These are phyloP conservation scores for Leiothrix lutea DNA, from an alignment of 2,113 vertebrate genomes.

Conservation along the genomic window DNA sequence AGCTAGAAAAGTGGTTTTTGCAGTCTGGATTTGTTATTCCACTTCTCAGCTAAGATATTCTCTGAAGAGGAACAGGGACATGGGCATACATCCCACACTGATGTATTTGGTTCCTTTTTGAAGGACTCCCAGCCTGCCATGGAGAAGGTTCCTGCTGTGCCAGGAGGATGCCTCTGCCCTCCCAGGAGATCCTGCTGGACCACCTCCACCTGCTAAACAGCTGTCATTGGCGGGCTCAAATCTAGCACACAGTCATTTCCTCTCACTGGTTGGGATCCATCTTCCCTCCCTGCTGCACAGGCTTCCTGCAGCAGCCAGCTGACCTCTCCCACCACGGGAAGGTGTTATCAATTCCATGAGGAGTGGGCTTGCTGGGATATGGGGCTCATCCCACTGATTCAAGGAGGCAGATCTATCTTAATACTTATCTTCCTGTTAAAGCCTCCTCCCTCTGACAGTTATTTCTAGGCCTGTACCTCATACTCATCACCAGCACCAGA, in stretches of 20 bases:
- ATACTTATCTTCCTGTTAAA: conserved; percentile 60
- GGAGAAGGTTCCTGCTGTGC: rapidly evolving
- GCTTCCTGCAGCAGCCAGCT: background rate
- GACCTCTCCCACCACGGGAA: background rate
- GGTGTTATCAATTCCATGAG: conserved; percentile 4
- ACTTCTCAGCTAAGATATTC: background rate
- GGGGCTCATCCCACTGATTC: conserved; percentile 49
- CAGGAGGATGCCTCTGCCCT: background rate
- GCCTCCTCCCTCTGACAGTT: conserved; percentile 59
- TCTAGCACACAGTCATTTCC: background rate
- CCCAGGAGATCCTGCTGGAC: rapidly evolving
- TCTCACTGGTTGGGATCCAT: background rate
- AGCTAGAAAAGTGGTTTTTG: background rate
- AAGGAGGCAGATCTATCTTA: conserved; percentile 31
- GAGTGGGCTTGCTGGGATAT: conserved; percentile 9
- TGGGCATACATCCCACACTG: rapidly evolving
- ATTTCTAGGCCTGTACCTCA: conserved; percentile 66
- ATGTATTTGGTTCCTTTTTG: background rate
- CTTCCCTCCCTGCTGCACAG: background rate
- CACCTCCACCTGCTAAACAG: background rate
- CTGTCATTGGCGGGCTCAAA: rapidly evolving
- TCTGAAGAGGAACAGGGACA: background rate
- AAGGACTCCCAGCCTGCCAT: background rate
- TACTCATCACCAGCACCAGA: conserved; percentile 63
- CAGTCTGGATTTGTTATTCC: background rate